phyloP scores from a whole-genome alignment of 1,140 invertebrate species.

The Microplitis mediator region DNA sequence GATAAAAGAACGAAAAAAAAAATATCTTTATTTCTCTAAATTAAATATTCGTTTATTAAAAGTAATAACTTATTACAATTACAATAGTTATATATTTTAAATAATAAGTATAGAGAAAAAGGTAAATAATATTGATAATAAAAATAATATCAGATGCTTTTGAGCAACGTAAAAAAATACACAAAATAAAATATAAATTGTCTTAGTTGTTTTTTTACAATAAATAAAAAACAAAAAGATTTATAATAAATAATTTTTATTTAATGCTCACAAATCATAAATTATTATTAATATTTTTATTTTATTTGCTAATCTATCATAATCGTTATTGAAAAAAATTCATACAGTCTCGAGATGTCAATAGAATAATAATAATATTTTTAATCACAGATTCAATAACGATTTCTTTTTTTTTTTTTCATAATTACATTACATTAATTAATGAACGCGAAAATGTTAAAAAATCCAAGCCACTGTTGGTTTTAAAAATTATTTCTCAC shows the following conservation, averaged over 20 bases:
- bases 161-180: no score
- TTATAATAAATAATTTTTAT: background rate
- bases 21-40: no score
- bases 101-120: no score
- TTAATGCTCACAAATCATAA: background rate
- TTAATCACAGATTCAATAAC: constrained; percentile 17
- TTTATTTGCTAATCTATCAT: background rate
- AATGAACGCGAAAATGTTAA: constrained; percentile 3
- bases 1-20: no score
- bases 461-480: constrained; percentile 33
- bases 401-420: no score
- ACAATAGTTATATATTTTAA: no score
- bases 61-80: no score
- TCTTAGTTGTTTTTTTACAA: background rate
- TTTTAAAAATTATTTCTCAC: constrained; percentile 16
- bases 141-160: no score
- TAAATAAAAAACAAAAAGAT: no score
- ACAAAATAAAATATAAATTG: background rate
- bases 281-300: background rate
- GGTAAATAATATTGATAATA: no score
- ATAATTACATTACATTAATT: background rate
- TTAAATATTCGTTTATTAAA: no score
- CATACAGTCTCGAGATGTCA: constrained; percentile 29
- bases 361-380: constrained; percentile 9
- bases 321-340: constrained; percentile 28